phyloP scores from a whole-genome alignment of 2,797 vertebrate genomes.

The Pygocentrus nattereri region DNA sequence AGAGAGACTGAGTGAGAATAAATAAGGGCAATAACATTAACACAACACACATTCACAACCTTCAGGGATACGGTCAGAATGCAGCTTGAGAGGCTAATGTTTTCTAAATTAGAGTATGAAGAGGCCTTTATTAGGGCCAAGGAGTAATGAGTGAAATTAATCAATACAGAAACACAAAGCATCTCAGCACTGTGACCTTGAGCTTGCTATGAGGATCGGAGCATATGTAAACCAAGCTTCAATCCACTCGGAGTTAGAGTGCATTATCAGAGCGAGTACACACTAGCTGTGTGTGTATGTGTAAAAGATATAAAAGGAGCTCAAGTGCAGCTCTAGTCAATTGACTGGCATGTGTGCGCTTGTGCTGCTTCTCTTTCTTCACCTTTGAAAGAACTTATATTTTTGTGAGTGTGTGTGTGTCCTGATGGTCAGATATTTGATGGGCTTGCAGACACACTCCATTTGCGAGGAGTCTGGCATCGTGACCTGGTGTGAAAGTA shows the following conservation, averaged over 20 bases:
- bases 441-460: slow-evolving; percentile 75
- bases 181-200: slow-evolving; percentile 20
- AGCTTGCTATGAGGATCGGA: not conserved
- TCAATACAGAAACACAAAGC: slow-evolving; percentile 30
- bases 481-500: slow-evolving; percentile 79
- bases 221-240: not conserved
- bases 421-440: slow-evolving; percentile 71
- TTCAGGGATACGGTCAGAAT: not conserved
- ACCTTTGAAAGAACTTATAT: slow-evolving; percentile 54
- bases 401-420: slow-evolving; percentile 28
- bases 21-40: slow-evolving; percentile 21
- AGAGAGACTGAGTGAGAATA: slow-evolving; percentile 25
- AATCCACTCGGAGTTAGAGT: slow-evolving; percentile 65
- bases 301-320: slow-evolving; percentile 58
- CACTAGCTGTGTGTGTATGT: slow-evolving; percentile 63
- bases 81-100: not conserved
- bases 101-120: slow-evolving; percentile 3
- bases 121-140: slow-evolving; percentile 23
- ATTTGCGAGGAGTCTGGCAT: slow-evolving; percentile 80
- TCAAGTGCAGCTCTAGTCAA: slow-evolving; percentile 42
- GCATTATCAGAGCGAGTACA: slow-evolving; percentile 7
- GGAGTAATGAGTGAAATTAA: slow-evolving; percentile 38
- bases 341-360: slow-evolving; percentile 65
- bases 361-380: slow-evolving; percentile 50
- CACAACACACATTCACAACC: not conserved